These are phyloP conservation scores for Anthonomus grandis DNA, from an alignment of 1,140 invertebrate genomes.

Conservation along the genomic window DNA sequence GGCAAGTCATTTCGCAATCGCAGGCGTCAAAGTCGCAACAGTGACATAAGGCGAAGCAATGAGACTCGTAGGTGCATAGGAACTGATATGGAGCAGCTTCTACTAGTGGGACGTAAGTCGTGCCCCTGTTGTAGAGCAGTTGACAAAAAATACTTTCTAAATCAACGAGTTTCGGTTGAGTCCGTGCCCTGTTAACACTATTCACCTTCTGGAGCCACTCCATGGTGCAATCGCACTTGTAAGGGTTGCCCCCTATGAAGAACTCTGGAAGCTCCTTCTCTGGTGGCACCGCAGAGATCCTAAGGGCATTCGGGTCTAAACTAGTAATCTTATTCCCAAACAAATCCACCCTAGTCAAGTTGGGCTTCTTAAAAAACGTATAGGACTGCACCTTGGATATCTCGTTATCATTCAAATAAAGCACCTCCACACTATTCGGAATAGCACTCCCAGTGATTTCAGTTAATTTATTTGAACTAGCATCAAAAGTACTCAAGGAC, in stretches of 20 bases:
- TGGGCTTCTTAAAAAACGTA: constrained; percentile 90
- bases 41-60: constrained; percentile 86
- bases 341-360: constrained; percentile 81
- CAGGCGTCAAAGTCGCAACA: constrained; percentile 94
- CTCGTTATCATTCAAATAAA: constrained; percentile 82
- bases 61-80: constrained; percentile 85
- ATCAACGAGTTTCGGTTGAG: constrained; percentile 83
- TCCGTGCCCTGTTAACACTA: constrained; percentile 68
- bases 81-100: constrained; percentile 84
- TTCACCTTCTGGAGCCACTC: constrained; percentile 83
- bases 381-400: constrained; percentile 86
- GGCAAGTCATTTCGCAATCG: constrained; percentile 93
- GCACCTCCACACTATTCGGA: constrained; percentile 80
- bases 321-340: constrained; percentile 80
- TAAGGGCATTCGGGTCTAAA: constrained; percentile 79
- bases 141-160: constrained; percentile 85
- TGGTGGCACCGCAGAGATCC: constrained; percentile 74
- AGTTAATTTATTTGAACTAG: constrained; percentile 78
- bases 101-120: constrained; percentile 73
- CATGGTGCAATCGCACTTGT: constrained; percentile 85
- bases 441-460: constrained; percentile 83
- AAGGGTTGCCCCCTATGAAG: constrained; percentile 86
- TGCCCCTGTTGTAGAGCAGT: constrained; percentile 79
- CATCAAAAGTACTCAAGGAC: constrained; percentile 79
- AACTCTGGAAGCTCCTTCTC: constrained; percentile 83